phyloP scores from a whole-genome alignment of 1,140 invertebrate species.

The Thereuonema tuberculata region DNA sequence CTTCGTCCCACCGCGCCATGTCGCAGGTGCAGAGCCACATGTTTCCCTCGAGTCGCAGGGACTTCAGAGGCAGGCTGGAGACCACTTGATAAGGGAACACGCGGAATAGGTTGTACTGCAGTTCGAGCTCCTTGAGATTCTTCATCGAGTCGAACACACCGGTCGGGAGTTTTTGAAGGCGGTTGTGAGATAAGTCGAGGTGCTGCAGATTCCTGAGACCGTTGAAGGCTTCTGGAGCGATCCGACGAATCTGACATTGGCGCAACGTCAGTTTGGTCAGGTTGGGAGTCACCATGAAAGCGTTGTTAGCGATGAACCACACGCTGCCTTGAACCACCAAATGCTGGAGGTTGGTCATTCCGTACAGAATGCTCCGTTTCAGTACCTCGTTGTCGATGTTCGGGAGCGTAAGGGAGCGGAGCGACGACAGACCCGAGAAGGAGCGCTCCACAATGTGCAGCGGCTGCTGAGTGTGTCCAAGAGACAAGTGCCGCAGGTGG shows the following conservation, averaged over 20 bases:
- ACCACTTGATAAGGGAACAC: conserved; percentile 43
- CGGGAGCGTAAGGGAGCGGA: no score
- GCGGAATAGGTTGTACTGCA: conserved; percentile 44
- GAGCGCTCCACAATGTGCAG: no score
- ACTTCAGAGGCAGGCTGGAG: conserved; percentile 34
- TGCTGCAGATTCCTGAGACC: conserved; percentile 41
- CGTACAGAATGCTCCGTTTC: no score
- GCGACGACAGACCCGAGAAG: no score
- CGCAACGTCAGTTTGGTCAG: conserved; percentile 44
- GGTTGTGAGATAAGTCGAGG: conserved; percentile 48
- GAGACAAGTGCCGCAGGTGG: no score
- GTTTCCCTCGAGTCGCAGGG: conserved; percentile 45
- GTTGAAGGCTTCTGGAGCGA: conserved; percentile 53
- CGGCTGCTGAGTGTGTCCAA: no score
- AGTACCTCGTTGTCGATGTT: no score
- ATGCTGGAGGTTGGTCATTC: no score
- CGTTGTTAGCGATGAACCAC: no score
- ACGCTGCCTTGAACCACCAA: no score
- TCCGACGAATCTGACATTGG: conserved; percentile 42
- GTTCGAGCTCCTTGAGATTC: conserved; percentile 42
- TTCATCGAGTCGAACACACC: conserved; percentile 46
- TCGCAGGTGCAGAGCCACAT: conserved; percentile 52
- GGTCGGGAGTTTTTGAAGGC: conserved; percentile 41
- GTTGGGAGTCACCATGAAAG: no score
- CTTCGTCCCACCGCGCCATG: conserved; percentile 46